Evolutionary conservation across 2,113 vertebrate species (phyloP), one percentile per base, ranked within the genome.

Genomic region (Gavialis gangeticus): DNA sequence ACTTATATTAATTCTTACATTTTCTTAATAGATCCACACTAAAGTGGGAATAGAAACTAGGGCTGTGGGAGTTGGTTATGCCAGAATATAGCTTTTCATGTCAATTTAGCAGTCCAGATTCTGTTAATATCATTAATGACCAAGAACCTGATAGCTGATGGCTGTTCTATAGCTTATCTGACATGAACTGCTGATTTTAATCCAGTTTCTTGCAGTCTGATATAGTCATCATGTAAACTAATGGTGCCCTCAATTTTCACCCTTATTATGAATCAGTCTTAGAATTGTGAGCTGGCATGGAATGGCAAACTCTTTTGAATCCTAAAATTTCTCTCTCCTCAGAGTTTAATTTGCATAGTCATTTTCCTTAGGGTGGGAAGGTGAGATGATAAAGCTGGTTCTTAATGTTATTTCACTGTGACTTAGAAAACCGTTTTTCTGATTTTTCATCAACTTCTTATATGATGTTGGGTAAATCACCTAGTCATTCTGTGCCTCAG

Each of bases 381-480:
- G 12, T 57, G 67, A 73, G 21, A 73, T 37, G 21, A 57, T 76
- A 58, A 27, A 13, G 12, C 18, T 15, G 30, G 58, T 59, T 13
- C n/a, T 28, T 6, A n/a, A 0, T 0, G 1, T 28, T 78, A 59
- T 14, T 73, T 64, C 12, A 63, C 27, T 57, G 1, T 11, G 56
- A 59, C 4, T 4, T 4, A 37, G 34, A 79, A 15, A 89, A 2
- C 0, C 0, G 1, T 16, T 15, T 79, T 55, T 58, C 4, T 10
- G 64, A 30, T 73, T 7, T 37, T 37, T 22, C 21, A 46, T 13
- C 9, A 13, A 46, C 46, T 73, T 37, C 12, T 4, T 73, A 13
- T 73, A 30, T 73, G 34, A 73, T 12, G 4, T 46, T 73, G 34
- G 69, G 22, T 37, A 76, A 56, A 24, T 24, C 58, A 27, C 24